Base-by-base conservation (phyloP, 2,888 invertebrate species). In the Carterocephalus palaemon region DNA sequence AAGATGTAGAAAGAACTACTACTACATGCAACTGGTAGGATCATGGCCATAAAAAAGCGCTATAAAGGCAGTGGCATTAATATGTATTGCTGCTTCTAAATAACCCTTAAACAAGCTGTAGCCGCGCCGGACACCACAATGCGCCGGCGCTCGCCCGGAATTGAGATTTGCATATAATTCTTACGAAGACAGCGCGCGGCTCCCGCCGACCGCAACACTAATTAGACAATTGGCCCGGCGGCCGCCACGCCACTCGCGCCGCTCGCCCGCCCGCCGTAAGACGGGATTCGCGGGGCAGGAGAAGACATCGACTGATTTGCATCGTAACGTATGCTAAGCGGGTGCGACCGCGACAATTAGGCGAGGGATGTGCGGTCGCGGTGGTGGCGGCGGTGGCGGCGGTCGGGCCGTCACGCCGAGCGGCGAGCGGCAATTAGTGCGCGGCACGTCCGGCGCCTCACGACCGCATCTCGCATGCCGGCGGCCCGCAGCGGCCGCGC, bases 301-400 rank as follows among this genome's bases (percentile, higher is more conserved):
- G 13, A 73, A 83, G 83, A 82, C 81, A 63, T 64, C 62, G 60
- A 70, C 67, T 75, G 70, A 80, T 82, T 74, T 57, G 62, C 73
- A 80, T 83, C 75, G 75, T 80, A 83, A 85, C 83, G 75, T 79
- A 84, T 85, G 85, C 66, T 73, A 82, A 84, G 62, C 67, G 65
- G 59, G 56, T 41, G 72, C 62, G 70, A 76, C 81, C 82, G 75
- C 80, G 62, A 67, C 76, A 74, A 82, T 82, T 82, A 82, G 77
- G 70, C 67, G 61, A 61, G 62, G 41, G 67, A 65, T 63, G 73
- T 65, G 67, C 63, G 62, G 60, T 57, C 63, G 60, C 60, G 58
- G 70, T 70, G 73, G 72, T 70, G 72, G 62, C 62, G 43, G 60
- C 60, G 58, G 70, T 70, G 73, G 72, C 70, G 72, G 62, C 62